These are phyloP conservation scores for Clupea harengus DNA, from an alignment of 2,113 vertebrate genomes.

Conservation along the genomic window DNA sequence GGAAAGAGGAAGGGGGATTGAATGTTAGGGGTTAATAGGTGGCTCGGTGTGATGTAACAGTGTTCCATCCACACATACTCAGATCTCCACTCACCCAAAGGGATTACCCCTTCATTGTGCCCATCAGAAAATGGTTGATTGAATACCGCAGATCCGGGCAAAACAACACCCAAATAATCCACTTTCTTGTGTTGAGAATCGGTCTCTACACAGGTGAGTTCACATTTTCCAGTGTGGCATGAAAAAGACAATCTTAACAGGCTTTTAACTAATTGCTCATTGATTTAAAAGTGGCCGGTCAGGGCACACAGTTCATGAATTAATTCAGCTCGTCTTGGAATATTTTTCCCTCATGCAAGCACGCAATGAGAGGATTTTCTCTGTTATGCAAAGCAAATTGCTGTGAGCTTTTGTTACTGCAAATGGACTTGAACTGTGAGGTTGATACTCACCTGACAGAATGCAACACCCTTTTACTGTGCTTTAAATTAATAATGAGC, in stretches of 20 bases:
- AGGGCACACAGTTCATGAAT: not conserved
- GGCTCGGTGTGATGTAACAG: not conserved
- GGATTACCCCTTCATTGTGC: not conserved
- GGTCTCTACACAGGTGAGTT: not conserved
- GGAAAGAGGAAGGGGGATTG: not conserved
- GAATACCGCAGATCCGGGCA: not conserved
- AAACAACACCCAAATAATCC: not conserved
- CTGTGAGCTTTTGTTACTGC: not conserved
- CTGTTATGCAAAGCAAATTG: not conserved
- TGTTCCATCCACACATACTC: not conserved
- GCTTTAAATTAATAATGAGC: not conserved
- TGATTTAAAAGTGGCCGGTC: not conserved
- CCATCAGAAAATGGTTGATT: not conserved
- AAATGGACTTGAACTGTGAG: not conserved
- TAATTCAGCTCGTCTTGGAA: not conserved
- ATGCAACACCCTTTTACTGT: not conserved
- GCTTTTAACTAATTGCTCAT: slow-evolving; percentile 14
- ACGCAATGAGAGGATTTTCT: not conserved
- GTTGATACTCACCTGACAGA: not conserved
- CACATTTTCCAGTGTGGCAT: not conserved
- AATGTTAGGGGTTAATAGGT: slow-evolving; percentile 1
- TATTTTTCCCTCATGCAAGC: not conserved
- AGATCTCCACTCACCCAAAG: not conserved
- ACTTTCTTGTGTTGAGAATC: not conserved
- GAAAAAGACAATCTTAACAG: not conserved